Evolutionary conservation across 1,140 invertebrate genomes (phyloP), one percentile per base, ranked within the genome.

Genomic region (Drosophila serrata): DNA sequence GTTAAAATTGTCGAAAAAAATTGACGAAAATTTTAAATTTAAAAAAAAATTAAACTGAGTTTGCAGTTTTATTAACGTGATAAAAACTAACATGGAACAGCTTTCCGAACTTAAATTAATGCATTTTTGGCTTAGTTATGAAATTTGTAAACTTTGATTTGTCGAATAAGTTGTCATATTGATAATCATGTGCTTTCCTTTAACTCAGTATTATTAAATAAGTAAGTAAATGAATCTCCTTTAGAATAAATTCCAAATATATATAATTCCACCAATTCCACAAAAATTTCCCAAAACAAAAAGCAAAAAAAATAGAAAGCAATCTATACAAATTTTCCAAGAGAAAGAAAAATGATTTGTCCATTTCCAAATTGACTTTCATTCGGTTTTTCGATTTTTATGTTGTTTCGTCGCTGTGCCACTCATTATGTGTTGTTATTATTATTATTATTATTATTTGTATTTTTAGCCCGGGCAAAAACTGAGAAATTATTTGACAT

Each of bases 381-480:
- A 59, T 76, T 67, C 43, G 29, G 42, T 72, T 72, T 72, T 72
- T 72, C 35, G 33, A 48, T 33, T 72, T 72, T 72, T 53, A 40
- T 55, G 51, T 53, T 42, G 37, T 56, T 33, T 4, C 19, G 5
- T 19, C 6, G 13, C 29, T 13, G 35, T 72, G 46, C 24, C 43
- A 22, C 27, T 35, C 37, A 17, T 46, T 40, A 40, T 58, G 29
- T 48, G 17, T 58, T 64, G 19, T 64, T 64, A 24, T 39, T 62
- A 37, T 55, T 56, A 43, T 43, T 40, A 39, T 39, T 39, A 31
- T 62, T 65, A 12, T 60, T 48, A 37, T 35, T 60, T 79, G 58
- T 77, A 77, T 77, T 74, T 74, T 77, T 77, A 77, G 74, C 55
- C 57, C 67, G 61, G 59, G 79, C 79, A 79, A 86, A 82, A 81